Evolutionary conservation across 2,888 invertebrate species (phyloP).

Genomic region (Abrostola tripartita): DNA sequence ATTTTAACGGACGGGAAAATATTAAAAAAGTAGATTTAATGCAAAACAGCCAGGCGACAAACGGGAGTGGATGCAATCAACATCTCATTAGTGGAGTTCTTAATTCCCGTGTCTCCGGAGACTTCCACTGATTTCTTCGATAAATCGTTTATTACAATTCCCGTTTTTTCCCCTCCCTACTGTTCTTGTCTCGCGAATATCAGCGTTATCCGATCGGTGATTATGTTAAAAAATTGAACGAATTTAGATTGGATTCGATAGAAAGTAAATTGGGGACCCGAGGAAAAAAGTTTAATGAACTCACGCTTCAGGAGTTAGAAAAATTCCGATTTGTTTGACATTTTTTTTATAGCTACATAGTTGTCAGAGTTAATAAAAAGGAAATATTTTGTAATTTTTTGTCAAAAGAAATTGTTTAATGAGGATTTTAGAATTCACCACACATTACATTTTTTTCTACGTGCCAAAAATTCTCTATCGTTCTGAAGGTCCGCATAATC

Average conservation of each 20-base stretch:
- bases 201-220: slow-evolving; percentile 73
- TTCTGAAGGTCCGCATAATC: no score
- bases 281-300: slow-evolving; percentile 77
- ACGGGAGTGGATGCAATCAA: slow-evolving; percentile 83
- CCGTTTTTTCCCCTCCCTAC: slow-evolving; percentile 61
- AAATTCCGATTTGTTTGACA: slow-evolving; percentile 57
- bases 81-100: slow-evolving; percentile 85
- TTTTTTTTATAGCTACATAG: slow-evolving; percentile 40
- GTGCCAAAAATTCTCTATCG: no score
- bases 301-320: slow-evolving; percentile 61
- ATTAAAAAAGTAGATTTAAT: slow-evolving; percentile 69
- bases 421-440: no score
- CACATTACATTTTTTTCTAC: no score
- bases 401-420: no score
- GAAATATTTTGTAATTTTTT: slow-evolving; percentile 18
- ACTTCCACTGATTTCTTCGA: slow-evolving; percentile 77
- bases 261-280: slow-evolving; percentile 71
- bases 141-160: slow-evolving; percentile 82
- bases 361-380: slow-evolving; percentile 30
- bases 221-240: slow-evolving; percentile 78
- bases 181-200: slow-evolving; percentile 73
- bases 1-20: slow-evolving; percentile 71
- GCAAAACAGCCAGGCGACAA: slow-evolving; percentile 77
- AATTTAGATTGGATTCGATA: slow-evolving; percentile 72
- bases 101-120: slow-evolving; percentile 78